Evolutionary conservation across 2,797 vertebrate species (phyloP).

Genomic region (Brachymystax lenok): DNA sequence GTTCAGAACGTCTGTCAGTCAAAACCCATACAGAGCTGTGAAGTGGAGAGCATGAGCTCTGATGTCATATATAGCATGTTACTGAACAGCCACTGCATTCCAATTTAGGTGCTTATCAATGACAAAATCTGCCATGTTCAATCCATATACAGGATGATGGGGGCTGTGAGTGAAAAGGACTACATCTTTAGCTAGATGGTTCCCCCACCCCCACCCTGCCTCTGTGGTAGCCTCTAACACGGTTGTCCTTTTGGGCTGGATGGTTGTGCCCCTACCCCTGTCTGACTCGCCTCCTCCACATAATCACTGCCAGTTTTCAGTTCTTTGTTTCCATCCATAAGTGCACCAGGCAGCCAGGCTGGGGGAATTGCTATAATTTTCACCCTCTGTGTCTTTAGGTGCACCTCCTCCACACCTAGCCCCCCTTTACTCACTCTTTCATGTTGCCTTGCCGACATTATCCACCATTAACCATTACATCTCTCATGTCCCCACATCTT

Average conservation of each 20-base stretch:
- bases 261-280: background rate
- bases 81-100: too few relatives aligned
- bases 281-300: background rate
- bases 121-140: too few relatives aligned
- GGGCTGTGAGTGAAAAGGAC: too few relatives aligned
- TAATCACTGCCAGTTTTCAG: constrained; percentile 21
- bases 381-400: constrained; percentile 8
- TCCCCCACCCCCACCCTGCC: background rate
- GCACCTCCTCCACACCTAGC: background rate
- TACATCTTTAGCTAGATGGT: background rate
- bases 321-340: constrained; percentile 19
- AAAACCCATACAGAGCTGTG: too few relatives aligned
- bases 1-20: too few relatives aligned
- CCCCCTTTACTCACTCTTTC: background rate
- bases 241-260: constrained; percentile 3
- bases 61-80: too few relatives aligned
- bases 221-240: background rate
- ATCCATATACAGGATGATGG: too few relatives aligned
- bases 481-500: constrained; percentile 11
- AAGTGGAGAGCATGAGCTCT: too few relatives aligned
- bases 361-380: constrained; percentile 33
- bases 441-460: constrained; percentile 14
- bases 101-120: too few relatives aligned
- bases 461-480: constrained; percentile 25
- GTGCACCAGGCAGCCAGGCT: constrained; percentile 14